A percentile compares a stretch with the other conserved stretches of the same genome.
These are phyloP conservation scores for Drosophila lutescens DNA, from an alignment of 2,888 invertebrate genomes.

Conservation along the genomic window DNA sequence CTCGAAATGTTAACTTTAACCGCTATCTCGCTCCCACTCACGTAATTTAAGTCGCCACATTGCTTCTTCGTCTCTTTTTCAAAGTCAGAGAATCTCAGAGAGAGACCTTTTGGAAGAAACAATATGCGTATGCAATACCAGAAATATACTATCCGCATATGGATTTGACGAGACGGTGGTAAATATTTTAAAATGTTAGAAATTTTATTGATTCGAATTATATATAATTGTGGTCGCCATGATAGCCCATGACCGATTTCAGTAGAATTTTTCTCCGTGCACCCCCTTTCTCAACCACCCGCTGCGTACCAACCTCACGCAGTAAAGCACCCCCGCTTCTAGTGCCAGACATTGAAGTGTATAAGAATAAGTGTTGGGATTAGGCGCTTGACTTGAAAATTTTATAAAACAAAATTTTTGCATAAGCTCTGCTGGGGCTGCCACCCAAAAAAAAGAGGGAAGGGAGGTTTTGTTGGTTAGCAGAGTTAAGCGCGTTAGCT, in stretches of 20 bases:
- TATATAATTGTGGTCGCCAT: too few relatives aligned
- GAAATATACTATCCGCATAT: too few relatives aligned
- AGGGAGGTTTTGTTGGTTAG: slow-evolving; percentile 49
- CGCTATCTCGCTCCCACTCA: too few relatives aligned
- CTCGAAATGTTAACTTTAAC: too few relatives aligned
- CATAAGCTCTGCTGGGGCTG: slow-evolving; percentile 70
- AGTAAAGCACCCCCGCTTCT: slow-evolving; percentile 1
- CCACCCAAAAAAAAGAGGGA: slow-evolving; percentile 17
- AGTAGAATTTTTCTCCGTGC: slow-evolving; percentile 1
- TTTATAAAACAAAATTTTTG: slow-evolving; percentile 80
- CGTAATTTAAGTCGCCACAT: too few relatives aligned
- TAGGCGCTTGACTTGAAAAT: slow-evolving; percentile 80
- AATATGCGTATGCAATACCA: too few relatives aligned
- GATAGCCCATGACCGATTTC: neutral
- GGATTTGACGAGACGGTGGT: too few relatives aligned
- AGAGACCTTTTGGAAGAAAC: too few relatives aligned
- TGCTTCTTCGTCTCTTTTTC: too few relatives aligned
- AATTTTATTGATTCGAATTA: too few relatives aligned
- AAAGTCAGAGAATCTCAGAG: too few relatives aligned
- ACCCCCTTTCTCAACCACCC: slow-evolving; percentile 5
- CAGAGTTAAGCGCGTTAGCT: slow-evolving; percentile 76
- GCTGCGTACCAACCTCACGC: slow-evolving; percentile 4
- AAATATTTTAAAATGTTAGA: too few relatives aligned
- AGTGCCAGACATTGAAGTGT: slow-evolving; percentile 78
- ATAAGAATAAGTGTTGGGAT: slow-evolving; percentile 80